A percentile compares a stretch with the other conserved stretches of the same genome.
phyloP scores from a whole-genome alignment of 2,888 invertebrate species.

The Thereva nobilitata region DNA sequence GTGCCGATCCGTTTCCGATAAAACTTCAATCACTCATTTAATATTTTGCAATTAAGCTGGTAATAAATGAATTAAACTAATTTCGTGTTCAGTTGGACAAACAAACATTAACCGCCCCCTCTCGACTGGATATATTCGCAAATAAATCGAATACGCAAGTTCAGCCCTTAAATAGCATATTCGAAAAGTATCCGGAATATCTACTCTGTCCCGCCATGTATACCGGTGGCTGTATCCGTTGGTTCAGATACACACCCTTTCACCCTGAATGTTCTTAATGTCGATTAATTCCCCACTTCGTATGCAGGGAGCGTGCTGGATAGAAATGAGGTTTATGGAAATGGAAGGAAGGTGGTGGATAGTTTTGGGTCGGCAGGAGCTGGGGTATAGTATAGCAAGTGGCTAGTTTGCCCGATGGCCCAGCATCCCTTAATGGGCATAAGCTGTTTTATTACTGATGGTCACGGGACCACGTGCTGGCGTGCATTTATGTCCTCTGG shows the following conservation, averaged over 20 bases:
- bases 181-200: constrained; percentile 23
- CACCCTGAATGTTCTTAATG: neutral
- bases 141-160: constrained; percentile 17
- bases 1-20: neutral
- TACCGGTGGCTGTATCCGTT: no score
- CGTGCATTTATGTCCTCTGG: constrained; percentile 27
- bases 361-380: neutral
- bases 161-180: constrained; percentile 29
- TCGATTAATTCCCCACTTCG: constrained; percentile 34
- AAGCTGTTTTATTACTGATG: constrained; percentile 33
- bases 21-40: constrained; percentile 28
- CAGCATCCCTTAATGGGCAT: constrained; percentile 28
- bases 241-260: no score
- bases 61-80: constrained; percentile 32
- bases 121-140: constrained; percentile 21
- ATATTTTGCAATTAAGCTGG: constrained; percentile 29
- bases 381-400: neutral
- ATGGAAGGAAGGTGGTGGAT: neutral
- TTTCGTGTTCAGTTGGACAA: constrained; percentile 30
- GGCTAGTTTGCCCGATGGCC: constrained; percentile 1
- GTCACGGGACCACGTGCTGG: constrained; percentile 29
- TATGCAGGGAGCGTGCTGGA: constrained; percentile 29
- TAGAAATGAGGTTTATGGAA: constrained; percentile 13
- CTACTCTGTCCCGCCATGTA: no score
- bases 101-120: constrained; percentile 20